phyloP scores from a whole-genome alignment of 2,888 invertebrate species.

The Mythimna albipuncta region DNA sequence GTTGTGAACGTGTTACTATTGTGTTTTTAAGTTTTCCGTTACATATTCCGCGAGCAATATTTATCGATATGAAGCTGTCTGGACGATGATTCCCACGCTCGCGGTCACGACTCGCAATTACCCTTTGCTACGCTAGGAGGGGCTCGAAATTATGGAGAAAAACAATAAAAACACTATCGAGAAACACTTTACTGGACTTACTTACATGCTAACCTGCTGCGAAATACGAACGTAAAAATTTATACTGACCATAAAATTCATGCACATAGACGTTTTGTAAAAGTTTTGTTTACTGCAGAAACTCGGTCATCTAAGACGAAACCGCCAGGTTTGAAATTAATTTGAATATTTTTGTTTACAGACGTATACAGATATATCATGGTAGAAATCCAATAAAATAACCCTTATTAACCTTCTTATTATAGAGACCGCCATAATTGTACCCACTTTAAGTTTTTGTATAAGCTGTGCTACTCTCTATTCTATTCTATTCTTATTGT shows the following conservation, averaged over 20 bases:
- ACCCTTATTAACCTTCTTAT: too few relatives aligned
- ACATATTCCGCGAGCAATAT: slow-evolving; percentile 48
- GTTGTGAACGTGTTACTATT: slow-evolving; percentile 28
- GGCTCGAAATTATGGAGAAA: slow-evolving; percentile 55
- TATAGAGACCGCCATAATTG: too few relatives aligned
- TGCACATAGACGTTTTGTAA: neutral
- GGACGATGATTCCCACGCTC: slow-evolving; percentile 60
- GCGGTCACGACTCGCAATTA: slow-evolving; percentile 63
- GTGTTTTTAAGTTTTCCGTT: slow-evolving; percentile 35
- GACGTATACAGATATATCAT: too few relatives aligned
- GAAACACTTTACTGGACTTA: slow-evolving; percentile 35
- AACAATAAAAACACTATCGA: slow-evolving; percentile 43
- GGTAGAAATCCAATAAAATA: too few relatives aligned
- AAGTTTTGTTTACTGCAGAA: neutral
- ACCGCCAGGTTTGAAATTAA: neutral
- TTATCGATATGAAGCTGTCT: slow-evolving; percentile 48
- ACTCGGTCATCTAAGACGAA: neutral
- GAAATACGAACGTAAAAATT: neutral
- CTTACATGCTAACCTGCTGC: neutral
- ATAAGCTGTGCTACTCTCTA: too few relatives aligned
- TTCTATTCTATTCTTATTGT: too few relatives aligned
- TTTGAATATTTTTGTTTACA: too few relatives aligned
- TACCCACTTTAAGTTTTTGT: too few relatives aligned
- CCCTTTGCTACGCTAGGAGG: slow-evolving; percentile 54
- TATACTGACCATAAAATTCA: neutral